Evolutionary conservation across 2,888 invertebrate genomes (phyloP), one percentile per base, ranked within the genome.

Genomic region (Drosophila infuscata): DNA sequence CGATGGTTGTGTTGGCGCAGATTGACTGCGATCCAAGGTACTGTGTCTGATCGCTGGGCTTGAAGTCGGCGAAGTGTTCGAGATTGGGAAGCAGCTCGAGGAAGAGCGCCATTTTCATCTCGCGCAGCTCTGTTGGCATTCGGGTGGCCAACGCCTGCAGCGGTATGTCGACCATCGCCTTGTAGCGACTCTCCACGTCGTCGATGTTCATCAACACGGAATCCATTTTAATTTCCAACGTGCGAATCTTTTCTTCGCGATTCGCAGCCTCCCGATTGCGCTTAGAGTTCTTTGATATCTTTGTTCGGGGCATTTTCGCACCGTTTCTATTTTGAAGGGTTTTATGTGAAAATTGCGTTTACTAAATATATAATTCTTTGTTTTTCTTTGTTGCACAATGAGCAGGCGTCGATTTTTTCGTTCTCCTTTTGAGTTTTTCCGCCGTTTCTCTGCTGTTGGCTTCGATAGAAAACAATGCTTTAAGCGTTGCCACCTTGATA

Each of bases 271-370:
- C 93, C 12, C 93, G 92, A 74, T 93, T 93, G 17, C 93, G 90
- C 63, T 93, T 93, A 1, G 91, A 80, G 73, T 91, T 91, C 71
- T 92, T 92, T 35, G 92, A 82, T 70, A 93, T 81, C 76, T 93
- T 93, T n/a, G 93, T 93, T 52, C 93, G 91, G 62, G 93, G 93
- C 93, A 93, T 93, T 62, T 69, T 82, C 15, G 49, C 15, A 58
- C 33, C 33, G 29, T 46, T 43, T 20, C 11, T 11, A 7, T 25
- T 0, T 4, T 15, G 8, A 46, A 46, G 3, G 20, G 35, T 35
- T 8, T 6, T 32, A 9, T 56, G 20, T 12, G 17, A 15, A 63
- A 74, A 33, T 35, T 56, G 25, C 3, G 4, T 66, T 49, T 11
- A n/a, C 32, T 12, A 35, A 53, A 46, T 33, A 51, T 61, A 48